Conservation (phyloP, 2,888 invertebrate genomes). For the Augiades crinisus region DNA sequence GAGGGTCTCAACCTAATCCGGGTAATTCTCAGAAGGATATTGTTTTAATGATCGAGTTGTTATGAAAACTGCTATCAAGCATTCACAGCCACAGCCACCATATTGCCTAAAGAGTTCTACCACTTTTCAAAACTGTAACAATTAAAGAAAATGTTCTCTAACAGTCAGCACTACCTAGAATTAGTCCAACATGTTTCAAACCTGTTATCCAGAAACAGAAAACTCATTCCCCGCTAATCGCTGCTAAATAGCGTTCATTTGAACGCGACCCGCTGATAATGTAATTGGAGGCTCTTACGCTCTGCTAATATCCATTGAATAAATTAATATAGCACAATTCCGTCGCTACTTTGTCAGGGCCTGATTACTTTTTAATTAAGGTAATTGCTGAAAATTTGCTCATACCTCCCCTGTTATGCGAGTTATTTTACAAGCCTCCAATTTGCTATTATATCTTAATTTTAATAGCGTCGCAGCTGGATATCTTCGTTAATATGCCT, state of each 20-base stretch:
- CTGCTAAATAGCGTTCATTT: background rate
- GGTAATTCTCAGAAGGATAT: no score
- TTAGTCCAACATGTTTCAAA: background rate
- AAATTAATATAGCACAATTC: slow-evolving; percentile 4
- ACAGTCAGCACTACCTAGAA: no score
- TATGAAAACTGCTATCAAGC: no score
- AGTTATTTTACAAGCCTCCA: background rate
- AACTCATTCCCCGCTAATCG: background rate
- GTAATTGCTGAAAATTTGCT: background rate
- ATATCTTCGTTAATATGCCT: no score
- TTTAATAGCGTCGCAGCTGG: no score
- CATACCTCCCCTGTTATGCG: background rate
- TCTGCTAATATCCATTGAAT: slow-evolving; percentile 1
- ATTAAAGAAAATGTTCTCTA: no score
- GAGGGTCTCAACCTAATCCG: no score
- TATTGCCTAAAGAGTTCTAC: no score
- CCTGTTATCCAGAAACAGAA: background rate
- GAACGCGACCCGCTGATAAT: background rate
- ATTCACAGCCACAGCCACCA: no score
- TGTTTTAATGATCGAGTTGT: no score
- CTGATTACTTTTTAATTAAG: slow-evolving; percentile 1
- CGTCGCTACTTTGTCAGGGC: background rate
- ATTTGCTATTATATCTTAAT: no score
- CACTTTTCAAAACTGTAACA: no score
- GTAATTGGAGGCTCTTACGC: slow-evolving; percentile 3